These are phyloP conservation scores for Apistogramma diplotaenia DNA, from an alignment of 2,113 vertebrate species.

Conservation along the genomic window DNA sequence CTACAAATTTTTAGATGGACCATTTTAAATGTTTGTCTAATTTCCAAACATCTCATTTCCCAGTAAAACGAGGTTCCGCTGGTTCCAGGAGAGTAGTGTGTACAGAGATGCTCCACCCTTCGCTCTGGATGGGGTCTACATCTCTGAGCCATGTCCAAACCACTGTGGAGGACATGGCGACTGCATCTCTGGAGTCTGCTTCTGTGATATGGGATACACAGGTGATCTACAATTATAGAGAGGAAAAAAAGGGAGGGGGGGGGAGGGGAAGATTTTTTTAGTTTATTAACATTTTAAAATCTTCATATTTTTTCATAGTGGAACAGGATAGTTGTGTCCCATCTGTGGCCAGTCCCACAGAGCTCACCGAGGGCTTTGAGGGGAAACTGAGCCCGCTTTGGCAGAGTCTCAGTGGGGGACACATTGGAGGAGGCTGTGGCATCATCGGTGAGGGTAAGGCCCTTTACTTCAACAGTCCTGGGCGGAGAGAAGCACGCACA, in stretches of 20 bases:
- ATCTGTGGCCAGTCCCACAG: constrained; percentile 84
- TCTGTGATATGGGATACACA: constrained; percentile 95
- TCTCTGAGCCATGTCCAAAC: constrained; percentile 93
- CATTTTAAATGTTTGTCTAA: not conserved
- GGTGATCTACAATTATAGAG: constrained; percentile 69
- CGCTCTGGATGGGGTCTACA: constrained; percentile 92
- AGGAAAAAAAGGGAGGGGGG: not conserved
- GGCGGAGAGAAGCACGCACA: constrained; percentile 89
- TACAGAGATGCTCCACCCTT: constrained; percentile 88
- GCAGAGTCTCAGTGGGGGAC: constrained; percentile 91
- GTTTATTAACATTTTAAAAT: not conserved
- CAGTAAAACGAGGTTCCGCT: constrained; percentile 97
- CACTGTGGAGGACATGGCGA: constrained; percentile 95
- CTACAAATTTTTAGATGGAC: not conserved
- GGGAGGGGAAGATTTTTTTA: not conserved
- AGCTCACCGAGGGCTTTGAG: constrained; percentile 96
- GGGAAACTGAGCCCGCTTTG: constrained; percentile 95
- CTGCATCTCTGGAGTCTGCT: constrained; percentile 95
- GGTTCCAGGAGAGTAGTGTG: constrained; percentile 95
- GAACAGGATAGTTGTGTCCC: constrained; percentile 93
- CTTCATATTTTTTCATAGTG: constrained; percentile 67
- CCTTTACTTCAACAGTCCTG: constrained; percentile 91
- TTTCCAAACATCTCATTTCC: not conserved
- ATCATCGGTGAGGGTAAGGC: constrained; percentile 89
- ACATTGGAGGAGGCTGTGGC: constrained; percentile 89